Evolutionary conservation across 2,113 vertebrate genomes (phyloP).

Genomic region (cat (Felis catus)): DNA sequence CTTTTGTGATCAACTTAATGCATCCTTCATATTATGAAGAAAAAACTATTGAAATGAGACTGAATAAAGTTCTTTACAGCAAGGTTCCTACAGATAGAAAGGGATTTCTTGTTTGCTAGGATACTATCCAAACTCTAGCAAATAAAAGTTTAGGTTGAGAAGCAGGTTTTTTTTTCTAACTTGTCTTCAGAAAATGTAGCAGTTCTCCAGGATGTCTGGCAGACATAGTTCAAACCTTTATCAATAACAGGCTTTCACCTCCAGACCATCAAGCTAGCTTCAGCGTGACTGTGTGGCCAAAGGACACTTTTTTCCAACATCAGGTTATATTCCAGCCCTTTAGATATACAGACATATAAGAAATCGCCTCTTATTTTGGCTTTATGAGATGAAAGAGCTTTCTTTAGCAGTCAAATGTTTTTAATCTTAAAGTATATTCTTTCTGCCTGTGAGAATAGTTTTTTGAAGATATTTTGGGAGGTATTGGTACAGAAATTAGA

Average conservation of each 20-base stretch:
- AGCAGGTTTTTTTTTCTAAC: conserved; percentile 75
- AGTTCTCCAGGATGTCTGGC: conserved; percentile 55
- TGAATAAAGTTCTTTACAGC: conserved; percentile 82
- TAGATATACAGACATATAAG: neutral
- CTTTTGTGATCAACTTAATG: conserved; percentile 88
- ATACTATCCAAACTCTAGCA: conserved; percentile 62
- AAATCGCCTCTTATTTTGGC: conserved; percentile 24
- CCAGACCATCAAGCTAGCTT: neutral
- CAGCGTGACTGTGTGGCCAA: neutral
- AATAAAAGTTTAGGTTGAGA: conserved; percentile 76
- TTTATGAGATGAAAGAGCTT: neutral
- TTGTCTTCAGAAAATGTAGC: conserved; percentile 54
- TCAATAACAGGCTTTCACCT: neutral
- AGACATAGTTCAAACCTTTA: conserved; percentile 38
- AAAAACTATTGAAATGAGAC: conserved; percentile 81
- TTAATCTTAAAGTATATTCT: neutral
- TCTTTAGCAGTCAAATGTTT: neutral
- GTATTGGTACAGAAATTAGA: neutral
- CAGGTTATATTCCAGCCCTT: neutral
- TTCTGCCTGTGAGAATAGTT: neutral
- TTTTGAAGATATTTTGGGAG: neutral
- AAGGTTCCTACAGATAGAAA: conserved; percentile 51
- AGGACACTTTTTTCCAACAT: neutral
- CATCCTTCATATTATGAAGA: conserved; percentile 79
- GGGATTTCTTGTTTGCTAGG: conserved; percentile 72